phyloP scores from a whole-genome alignment of 2,113 vertebrate species.

The Nasalis larvatus region DNA sequence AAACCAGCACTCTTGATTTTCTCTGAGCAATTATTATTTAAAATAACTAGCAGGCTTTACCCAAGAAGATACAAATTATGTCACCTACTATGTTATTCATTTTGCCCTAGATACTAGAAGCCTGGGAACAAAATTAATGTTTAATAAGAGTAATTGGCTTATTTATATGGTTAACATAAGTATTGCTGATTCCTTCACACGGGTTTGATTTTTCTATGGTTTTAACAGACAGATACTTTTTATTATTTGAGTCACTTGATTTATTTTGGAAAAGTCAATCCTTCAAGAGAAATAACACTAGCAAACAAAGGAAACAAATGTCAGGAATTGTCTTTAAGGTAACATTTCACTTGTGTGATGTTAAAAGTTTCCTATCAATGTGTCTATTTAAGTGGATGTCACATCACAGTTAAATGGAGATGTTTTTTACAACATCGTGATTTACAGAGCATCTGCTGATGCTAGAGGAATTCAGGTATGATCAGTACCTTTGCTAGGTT shows the following conservation, averaged over 20 bases:
- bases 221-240: neutral
- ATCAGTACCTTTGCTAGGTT: neutral
- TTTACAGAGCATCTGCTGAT: neutral
- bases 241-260: neutral
- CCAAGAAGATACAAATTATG: neutral
- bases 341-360: neutral
- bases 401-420: neutral
- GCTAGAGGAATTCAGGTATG: neutral
- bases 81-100: neutral
- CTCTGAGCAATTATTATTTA: neutral
- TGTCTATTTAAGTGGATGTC: neutral
- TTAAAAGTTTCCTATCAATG: neutral
- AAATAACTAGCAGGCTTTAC: neutral
- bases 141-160: neutral
- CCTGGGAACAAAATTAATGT: neutral
- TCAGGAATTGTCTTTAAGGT: neutral
- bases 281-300: neutral
- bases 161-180: neutral
- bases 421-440: neutral
- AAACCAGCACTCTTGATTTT: neutral
- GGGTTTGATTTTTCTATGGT: neutral
- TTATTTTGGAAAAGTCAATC: neutral
- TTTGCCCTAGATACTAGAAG: neutral
- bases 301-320: neutral
- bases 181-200: neutral